Conservation (phyloP, 23 tunicate species). For the Aplidium turbinatum region DNA sequence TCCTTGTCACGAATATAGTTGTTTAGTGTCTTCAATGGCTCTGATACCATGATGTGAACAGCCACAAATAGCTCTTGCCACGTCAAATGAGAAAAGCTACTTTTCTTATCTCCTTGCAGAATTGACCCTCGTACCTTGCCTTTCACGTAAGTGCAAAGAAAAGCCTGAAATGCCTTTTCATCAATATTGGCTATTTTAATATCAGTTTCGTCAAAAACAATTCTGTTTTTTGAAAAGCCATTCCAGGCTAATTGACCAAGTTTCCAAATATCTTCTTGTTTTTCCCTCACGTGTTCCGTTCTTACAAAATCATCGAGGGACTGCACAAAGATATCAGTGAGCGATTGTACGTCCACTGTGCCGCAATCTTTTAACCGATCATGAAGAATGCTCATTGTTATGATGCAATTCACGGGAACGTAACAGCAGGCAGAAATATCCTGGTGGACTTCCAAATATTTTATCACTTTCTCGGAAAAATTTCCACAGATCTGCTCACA, state of each 20-base stretch:
- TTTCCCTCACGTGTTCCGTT: slow-evolving; percentile 16
- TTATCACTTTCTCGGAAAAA: background rate
- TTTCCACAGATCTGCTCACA: slow-evolving; percentile 23
- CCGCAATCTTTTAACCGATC: background rate
- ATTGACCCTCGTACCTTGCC: background rate
- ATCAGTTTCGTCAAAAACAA: slow-evolving; percentile 18
- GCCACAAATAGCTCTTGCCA: slow-evolving; percentile 37
- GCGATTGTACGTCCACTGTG: background rate
- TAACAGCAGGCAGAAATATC: slow-evolving; percentile 12
- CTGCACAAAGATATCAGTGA: slow-evolving; percentile 7
- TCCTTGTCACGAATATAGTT: too few relatives aligned
- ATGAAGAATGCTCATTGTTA: background rate
- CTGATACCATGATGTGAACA: background rate
- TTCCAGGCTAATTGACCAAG: slow-evolving; percentile 5
- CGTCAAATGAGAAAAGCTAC: slow-evolving; percentile 14
- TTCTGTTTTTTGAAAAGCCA: slow-evolving; percentile 11
- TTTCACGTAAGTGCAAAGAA: background rate
- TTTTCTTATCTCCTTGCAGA: slow-evolving; percentile 17
- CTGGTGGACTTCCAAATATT: slow-evolving; percentile 7
- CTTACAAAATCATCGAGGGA: background rate
- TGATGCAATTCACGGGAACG: slow-evolving; percentile 30
- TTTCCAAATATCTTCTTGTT: background rate
- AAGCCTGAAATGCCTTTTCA: background rate
- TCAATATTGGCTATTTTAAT: background rate
- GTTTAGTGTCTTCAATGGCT: too few relatives aligned